Conservation (phyloP, 2,888 invertebrate species). For the Ectemnius lituratus region DNA sequence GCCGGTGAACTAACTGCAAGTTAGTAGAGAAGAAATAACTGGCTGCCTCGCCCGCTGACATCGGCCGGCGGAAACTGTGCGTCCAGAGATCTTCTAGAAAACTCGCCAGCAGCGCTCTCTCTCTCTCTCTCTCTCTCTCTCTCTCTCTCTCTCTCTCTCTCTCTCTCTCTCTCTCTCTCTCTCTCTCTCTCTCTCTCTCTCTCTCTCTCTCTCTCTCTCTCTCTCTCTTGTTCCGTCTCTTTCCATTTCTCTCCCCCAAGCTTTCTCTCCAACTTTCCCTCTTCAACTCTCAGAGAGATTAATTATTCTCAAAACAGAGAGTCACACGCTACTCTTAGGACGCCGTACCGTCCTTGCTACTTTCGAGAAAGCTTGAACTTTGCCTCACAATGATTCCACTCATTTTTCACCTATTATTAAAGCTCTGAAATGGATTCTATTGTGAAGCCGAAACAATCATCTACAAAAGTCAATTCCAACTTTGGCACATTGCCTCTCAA, state of each 20-base stretch:
- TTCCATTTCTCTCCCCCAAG: too few relatives aligned
- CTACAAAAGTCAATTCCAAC: too few relatives aligned
- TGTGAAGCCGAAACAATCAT: too few relatives aligned
- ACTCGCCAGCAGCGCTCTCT: conserved; percentile 26
- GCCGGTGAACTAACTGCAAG: conserved; percentile 19
- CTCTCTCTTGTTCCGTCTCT: too few relatives aligned
- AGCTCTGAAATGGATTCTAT: too few relatives aligned
- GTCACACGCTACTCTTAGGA: conserved; percentile 36
- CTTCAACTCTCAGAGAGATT: conserved; percentile 60
- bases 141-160: too few relatives aligned
- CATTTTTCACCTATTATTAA: too few relatives aligned
- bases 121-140: too few relatives aligned
- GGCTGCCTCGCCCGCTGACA: conserved; percentile 45
- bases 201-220: conserved; percentile 5
- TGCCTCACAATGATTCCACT: too few relatives aligned
- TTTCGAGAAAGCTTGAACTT: too few relatives aligned
- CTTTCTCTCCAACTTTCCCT: conserved; percentile 6
- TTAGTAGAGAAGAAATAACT: conserved; percentile 41
- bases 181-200: too few relatives aligned
- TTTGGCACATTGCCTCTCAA: too few relatives aligned
- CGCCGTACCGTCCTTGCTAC: background rate
- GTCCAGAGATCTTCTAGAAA: conserved; percentile 40
- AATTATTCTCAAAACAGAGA: conserved; percentile 66
- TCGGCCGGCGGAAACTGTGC: conserved; percentile 27
- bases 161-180: conserved; percentile 10